Conservation (phyloP, 2,797 vertebrate species). For the Darevskia mixta region DNA sequence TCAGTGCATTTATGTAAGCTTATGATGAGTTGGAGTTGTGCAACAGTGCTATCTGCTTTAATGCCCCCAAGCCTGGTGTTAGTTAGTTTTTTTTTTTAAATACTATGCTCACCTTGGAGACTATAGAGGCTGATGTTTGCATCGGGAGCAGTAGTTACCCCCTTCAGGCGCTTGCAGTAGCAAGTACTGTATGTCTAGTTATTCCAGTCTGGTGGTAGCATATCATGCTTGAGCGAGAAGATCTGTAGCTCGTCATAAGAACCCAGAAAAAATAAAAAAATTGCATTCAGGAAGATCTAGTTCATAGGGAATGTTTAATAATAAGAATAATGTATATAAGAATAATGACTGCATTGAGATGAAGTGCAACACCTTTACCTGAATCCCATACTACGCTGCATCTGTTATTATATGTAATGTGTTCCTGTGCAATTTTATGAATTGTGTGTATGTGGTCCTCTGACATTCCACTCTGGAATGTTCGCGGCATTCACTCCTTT, state of each 20-base stretch:
- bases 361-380: not conserved
- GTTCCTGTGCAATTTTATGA: not conserved
- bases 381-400: conserved; percentile 12
- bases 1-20: not conserved
- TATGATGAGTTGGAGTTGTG: not conserved
- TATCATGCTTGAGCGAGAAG: conserved; percentile 9
- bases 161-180: conserved; percentile 7
- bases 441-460: not conserved
- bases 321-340: not conserved
- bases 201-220: conserved; percentile 36
- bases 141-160: not conserved
- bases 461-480: not conserved
- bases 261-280: conserved; percentile 1
- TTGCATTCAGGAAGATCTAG: conserved; percentile 24
- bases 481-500: not conserved
- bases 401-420: not conserved
- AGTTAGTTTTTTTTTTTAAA: not conserved
- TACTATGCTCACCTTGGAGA: not conserved
- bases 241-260: conserved; percentile 24
- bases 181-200: conserved; percentile 4
- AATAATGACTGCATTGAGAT: conserved; percentile 31
- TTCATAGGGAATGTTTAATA: conserved; percentile 6
- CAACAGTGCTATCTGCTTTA: not conserved
- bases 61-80: not conserved
- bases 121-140: not conserved